Percentiles rank a stretch among this genome's conserved stretches.
phyloP scores from a whole-genome alignment of 2,888 invertebrate species.

The Cheiracanthium punctorium region DNA sequence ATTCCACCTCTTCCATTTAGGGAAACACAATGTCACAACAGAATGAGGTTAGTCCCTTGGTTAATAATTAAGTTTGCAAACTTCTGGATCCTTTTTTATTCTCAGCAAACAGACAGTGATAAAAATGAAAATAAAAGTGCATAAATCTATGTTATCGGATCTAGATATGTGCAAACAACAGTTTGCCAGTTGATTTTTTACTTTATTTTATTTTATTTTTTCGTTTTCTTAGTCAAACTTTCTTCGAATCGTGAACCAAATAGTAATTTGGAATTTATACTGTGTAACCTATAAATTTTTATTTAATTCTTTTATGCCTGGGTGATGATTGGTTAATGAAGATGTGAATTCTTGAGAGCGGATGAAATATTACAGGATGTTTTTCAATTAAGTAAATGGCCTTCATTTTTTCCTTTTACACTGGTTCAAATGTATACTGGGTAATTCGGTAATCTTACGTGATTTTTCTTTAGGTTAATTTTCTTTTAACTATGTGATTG shows the following conservation, averaged over 20 bases:
- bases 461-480: too few species aligned
- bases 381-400: too few species aligned
- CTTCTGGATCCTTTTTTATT: not conserved
- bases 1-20: not conserved
- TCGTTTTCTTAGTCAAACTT: too few species aligned
- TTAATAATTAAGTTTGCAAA: conserved; percentile 13
- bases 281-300: not conserved
- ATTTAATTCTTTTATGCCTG: not conserved
- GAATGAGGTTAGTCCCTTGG: not conserved
- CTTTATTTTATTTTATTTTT: too few species aligned
- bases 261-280: not conserved
- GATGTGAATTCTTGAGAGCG: not conserved
- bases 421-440: too few species aligned
- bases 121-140: not conserved
- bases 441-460: too few species aligned
- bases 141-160: not conserved
- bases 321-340: not conserved
- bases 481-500: too few species aligned
- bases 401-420: too few species aligned
- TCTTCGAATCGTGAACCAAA: not conserved
- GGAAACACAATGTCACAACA: not conserved
- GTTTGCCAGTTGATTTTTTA: not conserved
- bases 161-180: not conserved
- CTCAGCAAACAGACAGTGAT: not conserved
- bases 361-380: not conserved